phyloP scores from a whole-genome alignment of 1,140 invertebrate species.

The Saccostrea cuccullata region DNA sequence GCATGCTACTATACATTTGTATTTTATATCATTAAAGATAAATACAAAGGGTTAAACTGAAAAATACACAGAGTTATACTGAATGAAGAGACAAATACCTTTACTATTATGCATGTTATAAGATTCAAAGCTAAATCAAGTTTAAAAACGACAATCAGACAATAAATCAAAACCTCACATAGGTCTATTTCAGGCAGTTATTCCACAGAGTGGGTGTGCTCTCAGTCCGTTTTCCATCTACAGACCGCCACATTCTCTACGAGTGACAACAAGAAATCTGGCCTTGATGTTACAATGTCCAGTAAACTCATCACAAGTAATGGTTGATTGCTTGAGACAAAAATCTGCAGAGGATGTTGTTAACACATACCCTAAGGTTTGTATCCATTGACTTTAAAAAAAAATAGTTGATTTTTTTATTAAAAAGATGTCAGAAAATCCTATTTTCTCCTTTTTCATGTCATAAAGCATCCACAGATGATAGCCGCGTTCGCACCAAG shows the following conservation, averaged over 20 bases:
- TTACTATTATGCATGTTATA: too few relatives aligned
- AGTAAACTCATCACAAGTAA: slow-evolving; percentile 19
- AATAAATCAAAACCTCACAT: not conserved
- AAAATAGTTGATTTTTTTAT: not conserved
- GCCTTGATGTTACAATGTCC: slow-evolving; percentile 44
- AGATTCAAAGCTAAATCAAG: too few relatives aligned
- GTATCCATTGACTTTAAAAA: not conserved
- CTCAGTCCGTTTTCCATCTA: slow-evolving; percentile 57
- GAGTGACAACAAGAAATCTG: slow-evolving; percentile 26
- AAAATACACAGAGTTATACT: too few relatives aligned
- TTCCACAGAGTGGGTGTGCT: slow-evolving; percentile 57
- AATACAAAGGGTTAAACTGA: too few relatives aligned
- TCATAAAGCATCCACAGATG: slow-evolving; percentile 52
- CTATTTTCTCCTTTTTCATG: not conserved
- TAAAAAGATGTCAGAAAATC: not conserved
- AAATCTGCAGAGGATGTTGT: not conserved
- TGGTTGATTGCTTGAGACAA: slow-evolving; percentile 51
- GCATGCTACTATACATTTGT: too few relatives aligned
- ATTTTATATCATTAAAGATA: too few relatives aligned
- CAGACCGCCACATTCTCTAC: slow-evolving; percentile 43
- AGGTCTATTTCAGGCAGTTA: slow-evolving; percentile 52
- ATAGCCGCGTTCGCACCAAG: slow-evolving; percentile 56
- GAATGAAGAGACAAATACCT: too few relatives aligned
- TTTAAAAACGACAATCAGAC: too few relatives aligned
- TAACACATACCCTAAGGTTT: not conserved